Evolutionary conservation across 1,140 invertebrate species (phyloP).

Genomic region (Onthophagus taurus): DNA sequence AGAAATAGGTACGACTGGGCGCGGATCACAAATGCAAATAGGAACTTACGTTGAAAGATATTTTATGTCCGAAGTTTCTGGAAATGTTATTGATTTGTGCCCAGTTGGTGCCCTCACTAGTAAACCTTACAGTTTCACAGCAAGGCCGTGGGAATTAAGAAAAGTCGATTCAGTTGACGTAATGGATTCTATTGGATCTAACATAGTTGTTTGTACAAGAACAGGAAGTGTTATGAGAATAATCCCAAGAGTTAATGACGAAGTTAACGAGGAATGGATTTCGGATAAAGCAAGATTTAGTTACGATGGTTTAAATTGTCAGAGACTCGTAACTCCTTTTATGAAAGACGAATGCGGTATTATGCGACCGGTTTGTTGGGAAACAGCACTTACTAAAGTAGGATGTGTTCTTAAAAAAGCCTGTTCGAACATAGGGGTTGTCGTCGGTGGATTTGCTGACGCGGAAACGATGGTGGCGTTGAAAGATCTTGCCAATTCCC

Average conservation of each 20-base stretch:
- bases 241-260: slow-evolving; percentile 91
- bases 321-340: slow-evolving; percentile 90
- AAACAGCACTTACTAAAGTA: slow-evolving; percentile 73
- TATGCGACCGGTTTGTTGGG: slow-evolving; percentile 81
- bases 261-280: slow-evolving; percentile 97
- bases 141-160: slow-evolving; percentile 84
- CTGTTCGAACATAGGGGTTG: slow-evolving; percentile 57
- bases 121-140: slow-evolving; percentile 93
- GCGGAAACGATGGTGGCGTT: slow-evolving; percentile 82
- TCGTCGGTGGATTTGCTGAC: slow-evolving; percentile 85
- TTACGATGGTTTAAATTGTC: slow-evolving; percentile 92
- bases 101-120: slow-evolving; percentile 97
- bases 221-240: slow-evolving; percentile 95
- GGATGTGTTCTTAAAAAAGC: slow-evolving; percentile 49
- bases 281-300: slow-evolving; percentile 95
- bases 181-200: slow-evolving; percentile 93
- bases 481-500: slow-evolving; percentile 89
- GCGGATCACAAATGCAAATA: slow-evolving; percentile 93
- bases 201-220: slow-evolving; percentile 90
- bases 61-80: slow-evolving; percentile 94
- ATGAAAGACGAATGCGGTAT: slow-evolving; percentile 67
- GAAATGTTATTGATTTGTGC: slow-evolving; percentile 98
- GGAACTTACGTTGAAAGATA: slow-evolving; percentile 99
- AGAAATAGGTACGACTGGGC: slow-evolving; percentile 93
- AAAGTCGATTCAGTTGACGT: slow-evolving; percentile 95